Evolutionary conservation across 2,113 vertebrate genomes (phyloP), one percentile per base, ranked within the genome.

Genomic region (Pseudorhombus dupliciocellatus): DNA sequence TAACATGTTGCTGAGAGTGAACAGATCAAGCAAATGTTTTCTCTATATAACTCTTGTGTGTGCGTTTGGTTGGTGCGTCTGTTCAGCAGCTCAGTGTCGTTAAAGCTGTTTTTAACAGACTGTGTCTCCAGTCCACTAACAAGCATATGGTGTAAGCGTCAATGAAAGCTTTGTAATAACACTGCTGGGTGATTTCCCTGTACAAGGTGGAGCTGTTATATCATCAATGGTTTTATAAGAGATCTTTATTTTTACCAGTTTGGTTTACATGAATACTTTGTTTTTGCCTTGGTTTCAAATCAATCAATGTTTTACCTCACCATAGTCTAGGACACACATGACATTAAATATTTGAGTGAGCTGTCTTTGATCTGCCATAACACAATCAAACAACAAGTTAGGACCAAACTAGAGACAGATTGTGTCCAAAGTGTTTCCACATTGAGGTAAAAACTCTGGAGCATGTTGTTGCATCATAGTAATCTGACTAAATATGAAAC

Each of bases 121-220:
- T 80, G 57, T 77, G 69, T 73, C 51, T 75, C 55, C 70, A 66
- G 64, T 60, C 54, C 61, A 72, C 59, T 57, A 84, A 82, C 48
- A 80, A 78, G 66, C 58, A 71, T 24, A 74, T 31, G 56, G 67
- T 62, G 67, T 21, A 53, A 24, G 42, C 73, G 64, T 88, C 77
- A 87, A 78, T 77, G 64, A 77, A 79, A 80, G 77, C 79, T 75
- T 83, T 86, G 79, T 79, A 84, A 42, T 37, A 58, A 58, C 11
- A 8, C 74, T 65, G 61, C 44, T 1, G 12, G 70, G 72, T 34
- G 53, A 83, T 70, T 82, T 76, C 63, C 37, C 59, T 44, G 66
- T 71, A 57, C 70, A 48, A 57, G 37, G 53, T 61, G 42, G 15
- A 75, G 69, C 55, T 69, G 53, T 78, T 64, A 66, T 70, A 74